These are phyloP conservation scores for Clamator glandarius DNA, from an alignment of 2,797 vertebrate genomes.

Conservation along the genomic window DNA sequence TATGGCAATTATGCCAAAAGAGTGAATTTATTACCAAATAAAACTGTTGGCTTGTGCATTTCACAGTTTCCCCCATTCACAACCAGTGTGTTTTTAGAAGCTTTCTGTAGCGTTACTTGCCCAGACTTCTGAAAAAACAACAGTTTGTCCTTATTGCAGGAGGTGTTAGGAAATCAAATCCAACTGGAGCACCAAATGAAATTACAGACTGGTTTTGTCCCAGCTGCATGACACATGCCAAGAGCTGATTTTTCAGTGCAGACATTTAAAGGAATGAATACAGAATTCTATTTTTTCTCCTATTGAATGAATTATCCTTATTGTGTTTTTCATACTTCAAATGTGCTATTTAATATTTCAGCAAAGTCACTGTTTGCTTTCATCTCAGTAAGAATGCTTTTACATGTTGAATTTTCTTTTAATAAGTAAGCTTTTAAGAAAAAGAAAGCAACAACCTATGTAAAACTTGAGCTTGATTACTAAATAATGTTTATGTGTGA, in stretches of 20 bases:
- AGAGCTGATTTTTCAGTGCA: slow-evolving; percentile 38
- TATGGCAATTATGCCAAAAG: slow-evolving; percentile 69
- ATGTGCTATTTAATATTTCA: not conserved
- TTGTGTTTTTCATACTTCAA: slow-evolving; percentile 16
- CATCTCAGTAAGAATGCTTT: slow-evolving; percentile 20
- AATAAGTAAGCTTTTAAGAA: not conserved
- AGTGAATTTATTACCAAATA: slow-evolving; percentile 74
- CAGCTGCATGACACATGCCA: slow-evolving; percentile 18
- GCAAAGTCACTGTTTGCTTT: not conserved
- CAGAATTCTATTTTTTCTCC: slow-evolving; percentile 26
- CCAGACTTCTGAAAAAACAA: slow-evolving; percentile 56
- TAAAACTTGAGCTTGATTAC: not conserved
- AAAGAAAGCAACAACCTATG: not conserved
- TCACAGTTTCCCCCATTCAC: slow-evolving; percentile 68
- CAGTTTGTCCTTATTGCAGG: slow-evolving; percentile 50
- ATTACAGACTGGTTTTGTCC: slow-evolving; percentile 36
- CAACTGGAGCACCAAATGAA: slow-evolving; percentile 33
- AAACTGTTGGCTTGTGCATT: slow-evolving; percentile 69
- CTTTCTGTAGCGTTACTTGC: slow-evolving; percentile 66
- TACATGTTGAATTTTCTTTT: not conserved
- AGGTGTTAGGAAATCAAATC: slow-evolving; percentile 66
- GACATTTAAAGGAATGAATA: slow-evolving; percentile 41
- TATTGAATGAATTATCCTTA: not conserved
- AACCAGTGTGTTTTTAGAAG: slow-evolving; percentile 53
- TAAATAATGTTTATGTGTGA: not conserved